A percentile compares a stretch with the other conserved stretches of the same genome.
Conservation (phyloP, 2,113 vertebrate genomes). For the Papio anubis region DNA sequence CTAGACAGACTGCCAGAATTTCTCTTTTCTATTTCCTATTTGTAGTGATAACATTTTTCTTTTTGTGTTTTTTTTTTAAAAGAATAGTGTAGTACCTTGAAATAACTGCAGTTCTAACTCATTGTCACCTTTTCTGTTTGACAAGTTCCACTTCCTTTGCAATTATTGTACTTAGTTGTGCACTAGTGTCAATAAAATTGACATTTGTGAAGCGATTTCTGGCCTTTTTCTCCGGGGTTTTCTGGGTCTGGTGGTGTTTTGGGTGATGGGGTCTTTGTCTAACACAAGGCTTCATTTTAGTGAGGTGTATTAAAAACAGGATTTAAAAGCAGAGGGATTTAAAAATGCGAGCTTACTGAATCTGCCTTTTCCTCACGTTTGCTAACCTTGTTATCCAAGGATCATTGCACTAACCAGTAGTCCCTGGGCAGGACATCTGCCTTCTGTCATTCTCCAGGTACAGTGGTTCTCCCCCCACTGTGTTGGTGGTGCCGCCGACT, state of each 20-base stretch:
- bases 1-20: conserved; percentile 82
- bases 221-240: conserved; percentile 87
- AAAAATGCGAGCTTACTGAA: not conserved
- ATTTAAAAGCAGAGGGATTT: not conserved
- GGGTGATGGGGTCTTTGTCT: conserved; percentile 73
- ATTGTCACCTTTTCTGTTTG: conserved; percentile 84
- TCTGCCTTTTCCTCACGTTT: conserved; percentile 20
- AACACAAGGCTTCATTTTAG: conserved; percentile 73
- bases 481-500: not conserved
- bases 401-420: not conserved
- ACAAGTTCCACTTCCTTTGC: conserved; percentile 83
- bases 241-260: conserved; percentile 80
- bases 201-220: conserved; percentile 89
- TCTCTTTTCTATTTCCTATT: conserved; percentile 80
- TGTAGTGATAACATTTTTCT: conserved; percentile 76
- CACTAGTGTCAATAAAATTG: conserved; percentile 95
- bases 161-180: conserved; percentile 90
- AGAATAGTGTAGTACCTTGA: conserved; percentile 82
- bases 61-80: conserved; percentile 78
- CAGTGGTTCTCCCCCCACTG: not conserved
- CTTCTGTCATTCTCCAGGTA: not conserved
- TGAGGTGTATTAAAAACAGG: conserved; percentile 54
- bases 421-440: not conserved
- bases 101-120: conserved; percentile 80
- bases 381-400: not conserved